Percentiles rank a stretch among this genome's conserved stretches.
phyloP scores from a whole-genome alignment of 53 echinoderm and acorn worm species.

The Holothuria leucospilota region DNA sequence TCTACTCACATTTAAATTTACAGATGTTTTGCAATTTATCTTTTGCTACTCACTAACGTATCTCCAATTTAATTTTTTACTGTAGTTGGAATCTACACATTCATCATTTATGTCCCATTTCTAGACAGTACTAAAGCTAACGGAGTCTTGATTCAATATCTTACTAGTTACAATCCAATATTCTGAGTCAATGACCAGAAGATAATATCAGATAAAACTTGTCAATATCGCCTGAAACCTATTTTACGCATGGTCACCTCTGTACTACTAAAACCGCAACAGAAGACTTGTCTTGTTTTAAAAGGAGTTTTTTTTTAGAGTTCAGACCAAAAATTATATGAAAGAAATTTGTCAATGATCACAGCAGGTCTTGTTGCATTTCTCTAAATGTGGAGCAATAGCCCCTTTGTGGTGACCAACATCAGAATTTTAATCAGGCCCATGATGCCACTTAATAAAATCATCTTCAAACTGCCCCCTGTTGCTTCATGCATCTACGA shows the following conservation, averaged over 20 bases:
- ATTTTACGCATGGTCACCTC: constrained; percentile 43
- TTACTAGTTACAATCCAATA: no score
- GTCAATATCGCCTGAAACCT: constrained; percentile 44
- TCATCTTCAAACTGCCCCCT: constrained; percentile 36
- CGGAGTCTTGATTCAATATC: no score
- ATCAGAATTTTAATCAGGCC: constrained; percentile 43
- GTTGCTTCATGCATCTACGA: constrained; percentile 38
- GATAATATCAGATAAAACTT: constrained; percentile 31
- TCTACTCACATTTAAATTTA: no score
- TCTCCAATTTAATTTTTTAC: no score
- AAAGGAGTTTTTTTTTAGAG: not conserved
- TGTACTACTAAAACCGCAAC: constrained; percentile 13
- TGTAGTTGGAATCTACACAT: no score
- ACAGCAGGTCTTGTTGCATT: constrained; percentile 29
- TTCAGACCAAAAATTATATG: constrained; percentile 17
- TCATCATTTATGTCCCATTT: no score
- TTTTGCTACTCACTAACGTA: no score
- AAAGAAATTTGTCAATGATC: constrained; percentile 34
- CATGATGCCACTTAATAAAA: constrained; percentile 44
- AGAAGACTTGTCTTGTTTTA: constrained; percentile 4
- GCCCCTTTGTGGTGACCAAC: constrained; percentile 23
- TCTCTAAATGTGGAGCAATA: constrained; percentile 26
- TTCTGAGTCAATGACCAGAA: constrained; percentile 35
- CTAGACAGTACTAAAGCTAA: no score
- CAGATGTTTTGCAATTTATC: no score